A percentile compares a stretch with the other conserved stretches of the same genome.
phyloP scores from a whole-genome alignment of 2,888 invertebrate species.

The Ditula angustiorana region DNA sequence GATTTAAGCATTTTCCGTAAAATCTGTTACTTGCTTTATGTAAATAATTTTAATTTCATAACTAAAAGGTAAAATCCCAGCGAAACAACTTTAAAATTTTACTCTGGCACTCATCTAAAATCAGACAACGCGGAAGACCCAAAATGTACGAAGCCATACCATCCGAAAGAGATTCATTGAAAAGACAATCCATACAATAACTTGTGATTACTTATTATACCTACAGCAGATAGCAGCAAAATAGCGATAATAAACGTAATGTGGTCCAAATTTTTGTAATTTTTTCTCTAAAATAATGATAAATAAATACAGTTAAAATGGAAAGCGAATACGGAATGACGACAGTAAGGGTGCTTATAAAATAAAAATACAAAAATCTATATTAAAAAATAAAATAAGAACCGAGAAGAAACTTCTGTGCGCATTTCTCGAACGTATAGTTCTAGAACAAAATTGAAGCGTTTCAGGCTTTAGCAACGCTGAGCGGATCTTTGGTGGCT shows the following conservation, averaged over 20 bases:
- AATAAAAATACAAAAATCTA: not conserved
- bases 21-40: too few relatives aligned
- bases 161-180: not conserved
- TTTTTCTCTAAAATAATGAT: too few relatives aligned
- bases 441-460: conserved; percentile 31
- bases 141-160: not conserved
- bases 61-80: too few relatives aligned
- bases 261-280: too few relatives aligned
- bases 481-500: not conserved
- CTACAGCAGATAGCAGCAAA: too few relatives aligned
- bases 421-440: not conserved
- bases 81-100: too few relatives aligned
- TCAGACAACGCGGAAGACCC: not conserved
- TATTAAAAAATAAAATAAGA: conserved; percentile 13
- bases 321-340: not conserved
- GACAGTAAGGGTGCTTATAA: too few relatives aligned
- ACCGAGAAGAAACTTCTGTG: conserved; percentile 13
- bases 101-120: too few relatives aligned
- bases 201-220: not conserved
- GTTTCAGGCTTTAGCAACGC: not conserved
- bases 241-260: too few relatives aligned
- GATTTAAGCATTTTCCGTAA: too few relatives aligned
- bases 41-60: too few relatives aligned
- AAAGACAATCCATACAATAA: not conserved
- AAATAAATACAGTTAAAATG: too few relatives aligned